A percentile compares a stretch with the other conserved stretches of the same genome.
These are phyloP conservation scores for Xylocampa areola DNA, from an alignment of 2,888 invertebrate species.

Conservation along the genomic window DNA sequence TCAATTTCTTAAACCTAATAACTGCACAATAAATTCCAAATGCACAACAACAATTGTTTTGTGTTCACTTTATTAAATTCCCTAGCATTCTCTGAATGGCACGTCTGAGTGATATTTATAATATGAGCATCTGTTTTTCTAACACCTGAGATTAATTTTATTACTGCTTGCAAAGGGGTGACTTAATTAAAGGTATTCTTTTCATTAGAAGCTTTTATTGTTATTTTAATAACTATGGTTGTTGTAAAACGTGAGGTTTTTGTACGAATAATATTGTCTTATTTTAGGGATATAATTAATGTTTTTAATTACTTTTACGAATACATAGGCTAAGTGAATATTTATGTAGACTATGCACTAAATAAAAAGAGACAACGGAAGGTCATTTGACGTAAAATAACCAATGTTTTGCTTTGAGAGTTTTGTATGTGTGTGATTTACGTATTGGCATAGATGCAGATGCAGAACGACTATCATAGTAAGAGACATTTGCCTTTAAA, in stretches of 20 bases:
- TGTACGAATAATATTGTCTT: constrained; percentile 33
- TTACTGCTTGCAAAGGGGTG: constrained; percentile 4
- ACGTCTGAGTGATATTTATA: constrained; percentile 8
- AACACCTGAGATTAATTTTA: constrained; percentile 28
- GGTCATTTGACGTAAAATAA: no score
- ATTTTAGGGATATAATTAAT: constrained; percentile 35
- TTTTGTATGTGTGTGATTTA: no score
- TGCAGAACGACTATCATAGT: no score
- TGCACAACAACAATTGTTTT: not conserved
- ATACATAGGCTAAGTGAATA: constrained; percentile 14
- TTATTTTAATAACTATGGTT: constrained; percentile 17
- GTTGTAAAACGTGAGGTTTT: constrained; percentile 22
- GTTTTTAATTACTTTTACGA: constrained; percentile 24
- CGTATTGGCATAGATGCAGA: no score
- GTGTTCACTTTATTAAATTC: constrained; percentile 2
- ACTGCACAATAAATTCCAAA: no score
- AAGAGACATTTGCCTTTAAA: no score
- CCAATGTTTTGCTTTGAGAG: no score
- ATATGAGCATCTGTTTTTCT: constrained; percentile 22
- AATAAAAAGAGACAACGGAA: no score
- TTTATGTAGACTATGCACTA: not conserved
- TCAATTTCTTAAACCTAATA: no score
- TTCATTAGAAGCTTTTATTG: constrained; percentile 29
- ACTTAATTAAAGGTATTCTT: constrained; percentile 27
- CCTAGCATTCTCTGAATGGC: not conserved